Conservation (phyloP, 2,797 vertebrate genomes). For the Chaunax sp. region DNA sequence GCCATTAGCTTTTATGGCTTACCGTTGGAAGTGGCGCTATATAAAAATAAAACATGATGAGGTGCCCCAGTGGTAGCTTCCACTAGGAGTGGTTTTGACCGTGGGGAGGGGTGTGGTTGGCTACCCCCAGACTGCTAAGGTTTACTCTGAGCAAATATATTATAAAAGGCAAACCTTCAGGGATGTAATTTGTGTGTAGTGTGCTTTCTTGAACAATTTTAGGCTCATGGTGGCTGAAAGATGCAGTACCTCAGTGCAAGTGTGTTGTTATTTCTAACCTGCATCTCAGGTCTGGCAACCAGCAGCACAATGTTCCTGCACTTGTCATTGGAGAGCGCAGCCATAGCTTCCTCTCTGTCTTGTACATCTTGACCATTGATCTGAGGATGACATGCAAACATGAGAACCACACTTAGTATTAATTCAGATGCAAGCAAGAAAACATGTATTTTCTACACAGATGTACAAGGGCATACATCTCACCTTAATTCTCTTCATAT, state of each 20-base stretch:
- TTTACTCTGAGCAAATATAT: conserved; percentile 49
- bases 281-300: conserved; percentile 92
- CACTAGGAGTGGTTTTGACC: conserved; percentile 35
- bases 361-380: conserved; percentile 96
- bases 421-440: conserved; percentile 46
- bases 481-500: conserved; percentile 13
- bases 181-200: conserved; percentile 9
- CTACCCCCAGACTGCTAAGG: conserved; percentile 18
- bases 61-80: conserved; percentile 69
- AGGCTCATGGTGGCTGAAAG: neutral
- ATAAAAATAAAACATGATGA: conserved; percentile 84
- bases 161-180: conserved; percentile 31
- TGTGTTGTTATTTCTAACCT: conserved; percentile 81
- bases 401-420: conserved; percentile 14
- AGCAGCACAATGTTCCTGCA: conserved; percentile 91
- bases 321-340: conserved; percentile 90
- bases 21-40: conserved; percentile 78
- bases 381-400: conserved; percentile 83
- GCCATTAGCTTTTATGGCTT: conserved; percentile 86
- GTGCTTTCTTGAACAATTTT: neutral
- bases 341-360: conserved; percentile 93
- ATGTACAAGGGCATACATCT: neutral
- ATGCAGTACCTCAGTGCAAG: neutral
- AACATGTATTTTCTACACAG: conserved; percentile 8
- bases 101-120: conserved; percentile 15